Evolutionary conservation across 2,113 vertebrate species (phyloP), one percentile per base, ranked within the genome.

Genomic region (Cyprinodon variegatus): DNA sequence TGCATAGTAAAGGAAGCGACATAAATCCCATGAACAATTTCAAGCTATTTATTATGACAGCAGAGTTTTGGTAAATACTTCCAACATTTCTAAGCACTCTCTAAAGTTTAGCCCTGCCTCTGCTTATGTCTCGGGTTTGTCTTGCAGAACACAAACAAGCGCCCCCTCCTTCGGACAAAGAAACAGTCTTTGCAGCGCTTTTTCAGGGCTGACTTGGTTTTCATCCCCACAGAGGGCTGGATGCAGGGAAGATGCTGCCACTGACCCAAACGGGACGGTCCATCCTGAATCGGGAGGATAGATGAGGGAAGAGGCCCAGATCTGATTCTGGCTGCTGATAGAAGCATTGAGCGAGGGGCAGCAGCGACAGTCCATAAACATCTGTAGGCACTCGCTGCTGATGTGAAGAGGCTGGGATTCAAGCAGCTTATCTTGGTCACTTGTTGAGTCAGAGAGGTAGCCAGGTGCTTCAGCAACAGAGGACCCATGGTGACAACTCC

Each of bases 131-230:
- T 94, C 0, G 95, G 96, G 78, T 96, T 83, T 8, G 91, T 94
- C 86, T 95, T 97, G 91, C 96, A 97, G 83, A 37, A 94, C 22
- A 97, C 93, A 82, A 91, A 96, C 43, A 96, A 72, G 0, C 70
- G 91, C 3, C 96, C 96, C 3, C 94, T 93, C n/a, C 96, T 92
- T 48, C 93, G 93, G 1, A 97, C 96, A 46, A 94, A 72, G 89
- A 93, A 96, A 74, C 97, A 99, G 91, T 96, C 96, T 86, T 93
- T 94, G 86, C 98, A 99, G n/a, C 97, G 96, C 78, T 76, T 94
- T 76, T 39, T 95, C 63, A 98, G 39, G 4, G 85, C 78, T 0
- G 70, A 83, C 88, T 96, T 97, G 68, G 94, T 96, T 89, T 99
- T 99, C 95, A 99, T 95, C 1, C 96, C 96, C 0, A 84, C 65